Percentiles rank a stretch among this genome's conserved stretches.
Conservation (phyloP, 2,113 vertebrate genomes). For the Pterocles gutturalis region DNA sequence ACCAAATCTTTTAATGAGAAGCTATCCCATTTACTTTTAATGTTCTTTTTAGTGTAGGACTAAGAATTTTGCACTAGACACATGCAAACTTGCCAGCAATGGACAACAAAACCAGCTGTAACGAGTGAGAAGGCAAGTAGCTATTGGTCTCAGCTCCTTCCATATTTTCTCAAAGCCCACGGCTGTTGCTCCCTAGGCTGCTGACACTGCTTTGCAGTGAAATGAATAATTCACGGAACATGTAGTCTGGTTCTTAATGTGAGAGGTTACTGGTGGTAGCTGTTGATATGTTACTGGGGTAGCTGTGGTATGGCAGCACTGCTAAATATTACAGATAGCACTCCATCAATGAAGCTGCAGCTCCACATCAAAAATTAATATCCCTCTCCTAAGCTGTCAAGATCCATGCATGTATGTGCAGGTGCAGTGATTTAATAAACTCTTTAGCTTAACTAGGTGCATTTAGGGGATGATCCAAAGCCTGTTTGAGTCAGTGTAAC, state of each 20-base stretch:
- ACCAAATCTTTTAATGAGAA: background rate
- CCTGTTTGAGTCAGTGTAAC: background rate
- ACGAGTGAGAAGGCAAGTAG: background rate
- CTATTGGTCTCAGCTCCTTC: background rate
- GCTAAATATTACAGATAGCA: background rate
- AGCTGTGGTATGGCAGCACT: background rate
- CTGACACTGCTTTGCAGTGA: background rate
- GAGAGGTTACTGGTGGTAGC: background rate
- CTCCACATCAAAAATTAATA: background rate
- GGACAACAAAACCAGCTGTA: background rate
- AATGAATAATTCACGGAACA: slow-evolving; percentile 22
- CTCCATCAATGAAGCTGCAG: background rate
- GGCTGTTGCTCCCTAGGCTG: background rate
- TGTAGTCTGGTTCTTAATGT: background rate
- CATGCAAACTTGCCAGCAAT: background rate
- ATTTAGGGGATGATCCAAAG: background rate
- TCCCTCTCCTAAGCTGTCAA: background rate
- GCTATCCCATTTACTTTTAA: background rate
- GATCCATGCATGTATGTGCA: background rate
- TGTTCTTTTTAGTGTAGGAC: background rate
- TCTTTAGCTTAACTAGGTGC: background rate
- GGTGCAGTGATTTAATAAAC: background rate
- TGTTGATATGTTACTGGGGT: background rate
- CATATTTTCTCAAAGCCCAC: background rate
- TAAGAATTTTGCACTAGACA: background rate